Evolutionary conservation across 92 coral and sea anemone species (phyloP).

Genomic region (Umimayanthus chanpuru): DNA sequence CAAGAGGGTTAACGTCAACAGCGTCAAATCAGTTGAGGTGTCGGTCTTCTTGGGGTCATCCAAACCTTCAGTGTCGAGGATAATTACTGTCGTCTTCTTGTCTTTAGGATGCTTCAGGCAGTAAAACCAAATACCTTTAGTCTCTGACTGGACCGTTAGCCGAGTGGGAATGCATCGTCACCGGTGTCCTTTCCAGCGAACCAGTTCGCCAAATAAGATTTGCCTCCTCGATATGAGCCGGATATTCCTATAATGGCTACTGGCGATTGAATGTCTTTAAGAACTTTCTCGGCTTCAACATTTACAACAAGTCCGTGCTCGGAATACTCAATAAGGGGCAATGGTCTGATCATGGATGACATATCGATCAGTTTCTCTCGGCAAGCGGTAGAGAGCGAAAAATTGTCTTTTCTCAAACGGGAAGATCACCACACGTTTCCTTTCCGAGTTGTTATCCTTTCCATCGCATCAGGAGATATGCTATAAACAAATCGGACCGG

Average conservation of each 20-base stretch:
- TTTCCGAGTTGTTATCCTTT: neutral
- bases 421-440: neutral
- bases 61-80: slow-evolving; percentile 30
- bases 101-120: slow-evolving; percentile 9
- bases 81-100: neutral
- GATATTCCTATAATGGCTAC: slow-evolving; percentile 18
- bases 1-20: slow-evolving; percentile 14
- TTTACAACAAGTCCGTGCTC: slow-evolving; percentile 21
- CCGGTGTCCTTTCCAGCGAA: slow-evolving; percentile 18
- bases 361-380: neutral
- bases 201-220: slow-evolving; percentile 33
- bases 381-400: too few relatives aligned
- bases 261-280: slow-evolving; percentile 24
- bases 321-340: slow-evolving; percentile 18
- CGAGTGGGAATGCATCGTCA: slow-evolving; percentile 15
- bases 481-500: neutral
- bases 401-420: neutral
- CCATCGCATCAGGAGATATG: neutral
- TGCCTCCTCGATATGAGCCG: slow-evolving; percentile 28
- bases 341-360: slow-evolving; percentile 2
- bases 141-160: slow-evolving; percentile 27
- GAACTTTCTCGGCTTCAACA: neutral
- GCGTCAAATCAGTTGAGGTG: neutral
- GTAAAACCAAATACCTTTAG: slow-evolving; percentile 44
- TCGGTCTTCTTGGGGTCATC: slow-evolving; percentile 38